Conservation (phyloP, 2,797 vertebrate genomes). For the Halcyon smyrnensis region DNA sequence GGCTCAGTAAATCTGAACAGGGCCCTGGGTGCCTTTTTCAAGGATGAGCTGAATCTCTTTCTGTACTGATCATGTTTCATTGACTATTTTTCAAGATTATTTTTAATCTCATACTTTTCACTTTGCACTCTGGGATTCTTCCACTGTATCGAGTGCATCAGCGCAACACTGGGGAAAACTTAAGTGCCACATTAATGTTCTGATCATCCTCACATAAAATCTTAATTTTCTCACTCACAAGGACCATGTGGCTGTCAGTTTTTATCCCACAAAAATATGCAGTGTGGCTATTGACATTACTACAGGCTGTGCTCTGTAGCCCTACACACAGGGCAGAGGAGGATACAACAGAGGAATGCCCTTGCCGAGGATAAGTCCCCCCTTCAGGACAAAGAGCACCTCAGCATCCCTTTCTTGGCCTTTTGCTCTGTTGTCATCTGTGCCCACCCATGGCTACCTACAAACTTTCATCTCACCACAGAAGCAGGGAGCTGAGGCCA, state of each 20-base stretch:
- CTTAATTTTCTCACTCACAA: background rate
- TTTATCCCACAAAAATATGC: background rate
- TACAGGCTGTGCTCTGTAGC: background rate
- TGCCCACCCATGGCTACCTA: background rate
- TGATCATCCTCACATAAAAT: background rate
- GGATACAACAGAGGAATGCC: background rate
- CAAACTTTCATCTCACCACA: background rate
- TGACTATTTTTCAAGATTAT: background rate
- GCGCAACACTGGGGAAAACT: background rate
- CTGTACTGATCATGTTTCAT: background rate
- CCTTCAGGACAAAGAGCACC: background rate
- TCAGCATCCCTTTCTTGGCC: background rate
- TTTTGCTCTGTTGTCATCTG: background rate
- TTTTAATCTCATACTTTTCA: background rate
- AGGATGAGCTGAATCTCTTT: background rate
- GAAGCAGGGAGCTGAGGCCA: background rate
- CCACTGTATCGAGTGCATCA: background rate
- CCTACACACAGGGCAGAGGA: background rate
- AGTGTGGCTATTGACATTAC: background rate
- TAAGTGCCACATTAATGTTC: background rate
- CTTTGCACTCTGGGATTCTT: background rate
- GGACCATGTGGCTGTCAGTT: background rate
- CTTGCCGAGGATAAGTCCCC: background rate
- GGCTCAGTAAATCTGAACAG: background rate
- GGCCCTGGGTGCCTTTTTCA: background rate